These are phyloP conservation scores for Pseudomyrmex flavicornis DNA, from an alignment of 1,140 invertebrate species.

Conservation along the genomic window DNA sequence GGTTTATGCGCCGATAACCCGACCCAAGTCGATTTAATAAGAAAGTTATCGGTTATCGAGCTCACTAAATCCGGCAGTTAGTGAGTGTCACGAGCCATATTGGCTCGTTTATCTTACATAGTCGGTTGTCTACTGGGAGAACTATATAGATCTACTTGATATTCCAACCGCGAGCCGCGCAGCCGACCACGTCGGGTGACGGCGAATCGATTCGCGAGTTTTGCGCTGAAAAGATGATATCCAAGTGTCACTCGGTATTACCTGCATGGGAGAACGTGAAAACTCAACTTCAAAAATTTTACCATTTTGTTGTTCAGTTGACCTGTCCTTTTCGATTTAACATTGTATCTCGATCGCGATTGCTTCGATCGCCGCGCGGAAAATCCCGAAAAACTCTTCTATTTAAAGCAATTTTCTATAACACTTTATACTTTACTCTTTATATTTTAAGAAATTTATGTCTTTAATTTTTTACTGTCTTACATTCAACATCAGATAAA, in stretches of 20 bases:
- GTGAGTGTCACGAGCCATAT: constrained; percentile 79
- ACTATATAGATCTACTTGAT: constrained; percentile 76
- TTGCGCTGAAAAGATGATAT: constrained; percentile 12
- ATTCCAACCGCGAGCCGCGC: constrained; percentile 74
- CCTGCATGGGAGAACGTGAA: background rate
- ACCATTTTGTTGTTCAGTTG: background rate
- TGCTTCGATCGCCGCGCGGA: background rate
- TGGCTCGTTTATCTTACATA: constrained; percentile 80
- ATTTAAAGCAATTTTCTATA: no score
- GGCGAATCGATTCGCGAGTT: constrained; percentile 60
- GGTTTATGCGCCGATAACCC: constrained; percentile 63
- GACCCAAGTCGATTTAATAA: constrained; percentile 74
- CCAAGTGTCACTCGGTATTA: constrained; percentile 45
- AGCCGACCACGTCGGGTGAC: constrained; percentile 66
- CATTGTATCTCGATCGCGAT: constrained; percentile 18
- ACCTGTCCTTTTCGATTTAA: constrained; percentile 31
- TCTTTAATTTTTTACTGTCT: background rate
- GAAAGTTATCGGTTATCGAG: constrained; percentile 80
- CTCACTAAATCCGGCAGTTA: constrained; percentile 79
- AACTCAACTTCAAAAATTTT: constrained; percentile 32
- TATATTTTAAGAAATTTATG: background rate
- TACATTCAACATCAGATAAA: background rate
- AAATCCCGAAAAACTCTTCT: background rate
- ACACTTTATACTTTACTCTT: background rate
- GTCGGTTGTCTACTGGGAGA: constrained; percentile 66